Evolutionary conservation across 2,797 vertebrate genomes (phyloP).

Genomic region (Falco naumanni): DNA sequence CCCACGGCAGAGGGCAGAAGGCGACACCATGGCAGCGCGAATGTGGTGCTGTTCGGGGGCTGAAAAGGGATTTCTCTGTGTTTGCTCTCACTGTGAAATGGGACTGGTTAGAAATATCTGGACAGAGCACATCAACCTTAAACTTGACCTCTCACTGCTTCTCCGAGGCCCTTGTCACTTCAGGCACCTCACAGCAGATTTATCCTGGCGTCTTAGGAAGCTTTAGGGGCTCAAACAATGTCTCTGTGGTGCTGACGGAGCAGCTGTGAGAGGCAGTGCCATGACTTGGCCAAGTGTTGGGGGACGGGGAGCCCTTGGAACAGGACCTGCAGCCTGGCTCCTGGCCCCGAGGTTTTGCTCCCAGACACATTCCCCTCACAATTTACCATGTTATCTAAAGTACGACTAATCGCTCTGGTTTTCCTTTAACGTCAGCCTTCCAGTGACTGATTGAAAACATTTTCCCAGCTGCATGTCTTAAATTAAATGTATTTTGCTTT

Average conservation of each 20-base stretch:
- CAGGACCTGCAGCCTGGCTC: neutral
- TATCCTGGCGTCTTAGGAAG: neutral
- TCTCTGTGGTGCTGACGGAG: neutral
- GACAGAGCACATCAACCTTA: neutral
- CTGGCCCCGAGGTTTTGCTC: neutral
- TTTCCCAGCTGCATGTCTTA: slow-evolving; percentile 28
- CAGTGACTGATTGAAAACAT: slow-evolving; percentile 20
- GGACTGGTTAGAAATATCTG: neutral
- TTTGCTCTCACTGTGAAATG: neutral
- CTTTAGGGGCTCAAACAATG: neutral
- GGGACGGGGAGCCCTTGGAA: neutral
- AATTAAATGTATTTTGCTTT: slow-evolving; percentile 39
- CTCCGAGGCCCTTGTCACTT: neutral
- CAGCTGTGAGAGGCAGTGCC: neutral
- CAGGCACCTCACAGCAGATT: neutral
- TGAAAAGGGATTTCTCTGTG: neutral
- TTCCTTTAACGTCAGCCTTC: neutral
- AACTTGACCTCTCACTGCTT: neutral
- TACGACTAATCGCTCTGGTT: neutral
- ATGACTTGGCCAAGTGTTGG: fast-evolving
- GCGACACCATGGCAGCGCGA: fast-evolving
- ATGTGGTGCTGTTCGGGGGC: neutral
- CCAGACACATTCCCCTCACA: neutral
- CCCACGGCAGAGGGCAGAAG: neutral
- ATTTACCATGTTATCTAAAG: neutral